Evolutionary conservation across 2,888 invertebrate species (phyloP), one percentile per base, ranked within the genome.

Genomic region (Lysandra bellargus): DNA sequence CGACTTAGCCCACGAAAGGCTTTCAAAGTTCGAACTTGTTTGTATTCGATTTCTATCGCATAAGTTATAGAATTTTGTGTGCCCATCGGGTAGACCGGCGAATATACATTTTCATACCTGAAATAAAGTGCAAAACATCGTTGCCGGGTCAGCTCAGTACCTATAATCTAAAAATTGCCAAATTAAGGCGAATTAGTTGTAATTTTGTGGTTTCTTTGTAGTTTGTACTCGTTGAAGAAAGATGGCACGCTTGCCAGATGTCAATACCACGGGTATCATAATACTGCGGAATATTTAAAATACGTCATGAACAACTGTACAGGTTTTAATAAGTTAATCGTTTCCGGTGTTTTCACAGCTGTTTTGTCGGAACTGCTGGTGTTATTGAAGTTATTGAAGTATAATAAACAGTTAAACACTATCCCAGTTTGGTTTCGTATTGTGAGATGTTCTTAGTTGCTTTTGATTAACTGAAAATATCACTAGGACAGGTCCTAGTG

Each of bases 201-300:
- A 57, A 30, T 76, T 76, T 57, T 57, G 76, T 33, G 76, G 76
- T 76, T 76, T n/a, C 44, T 60, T 73, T 60, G n/a, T 23, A 40
- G 40, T 60, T 72, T 57, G n/a, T 23, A 23, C 37, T 61, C 60
- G 17, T 23, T 17, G 40, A 33, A 79, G 60, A 79, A 79, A 73
- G 73, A 23, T 73, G 64, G 33, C 75, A 49, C 81, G 81, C 80
- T 79, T 78, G 81, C 83, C 82, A 82, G 80, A 81, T 82, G 83
- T 80, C 81, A 79, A 78, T 81, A 79, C 78, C 80, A 80, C 33
- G 69, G 72, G 80, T 73, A 77, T 81, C 76, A 82, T 82, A 81
- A 81, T 80, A 80, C 78, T 76, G 33, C 74, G 79, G 78, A 69
- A 78, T 40, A 23, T 44, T 57, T 17, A 9, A 37, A 37, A 4